A percentile compares a stretch with the other conserved stretches of the same genome.
Conservation (phyloP, 1,140 invertebrate species). For the Dufourea novaeangliae region DNA sequence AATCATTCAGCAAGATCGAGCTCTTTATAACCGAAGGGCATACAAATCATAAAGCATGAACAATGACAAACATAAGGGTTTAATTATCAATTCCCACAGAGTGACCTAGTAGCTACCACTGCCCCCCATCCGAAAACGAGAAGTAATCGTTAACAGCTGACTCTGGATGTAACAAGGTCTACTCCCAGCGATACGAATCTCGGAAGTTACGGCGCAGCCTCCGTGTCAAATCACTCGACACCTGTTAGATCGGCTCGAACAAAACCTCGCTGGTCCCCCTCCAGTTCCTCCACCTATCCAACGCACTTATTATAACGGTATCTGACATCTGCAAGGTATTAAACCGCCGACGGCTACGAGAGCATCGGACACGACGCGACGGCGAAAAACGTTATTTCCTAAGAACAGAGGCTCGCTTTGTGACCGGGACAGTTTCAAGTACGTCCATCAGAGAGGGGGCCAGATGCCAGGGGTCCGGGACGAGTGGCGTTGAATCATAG, state of each 20-base stretch:
- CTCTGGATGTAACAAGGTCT: not conserved
- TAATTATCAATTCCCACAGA: not conserved
- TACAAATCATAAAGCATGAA: too few relatives aligned
- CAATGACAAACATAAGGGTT: not conserved
- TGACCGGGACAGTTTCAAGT: constrained; percentile 62
- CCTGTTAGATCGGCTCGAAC: constrained; percentile 25
- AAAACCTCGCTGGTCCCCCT: constrained; percentile 1
- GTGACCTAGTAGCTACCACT: not conserved
- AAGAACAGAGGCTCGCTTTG: constrained; percentile 59
- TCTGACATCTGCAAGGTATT: constrained; percentile 42
- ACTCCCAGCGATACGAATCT: constrained; percentile 1
- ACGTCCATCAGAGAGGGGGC: constrained; percentile 60
- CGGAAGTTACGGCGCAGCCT: not conserved
- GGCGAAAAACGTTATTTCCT: constrained; percentile 64
- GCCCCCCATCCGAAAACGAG: too few relatives aligned
- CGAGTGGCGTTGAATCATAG: constrained; percentile 75
- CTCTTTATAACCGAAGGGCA: too few relatives aligned
- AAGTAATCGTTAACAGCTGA: not conserved
- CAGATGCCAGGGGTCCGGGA: constrained; percentile 71
- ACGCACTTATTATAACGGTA: not conserved
- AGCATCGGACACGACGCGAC: not conserved
- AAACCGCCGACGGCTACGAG: constrained; percentile 11
- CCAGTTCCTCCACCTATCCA: not conserved
- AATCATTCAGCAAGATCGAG: too few relatives aligned
- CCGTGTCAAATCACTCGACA: constrained; percentile 23